Base-by-base conservation (phyloP, 1,140 invertebrate genomes). In the Leguminivora glycinivorella region DNA sequence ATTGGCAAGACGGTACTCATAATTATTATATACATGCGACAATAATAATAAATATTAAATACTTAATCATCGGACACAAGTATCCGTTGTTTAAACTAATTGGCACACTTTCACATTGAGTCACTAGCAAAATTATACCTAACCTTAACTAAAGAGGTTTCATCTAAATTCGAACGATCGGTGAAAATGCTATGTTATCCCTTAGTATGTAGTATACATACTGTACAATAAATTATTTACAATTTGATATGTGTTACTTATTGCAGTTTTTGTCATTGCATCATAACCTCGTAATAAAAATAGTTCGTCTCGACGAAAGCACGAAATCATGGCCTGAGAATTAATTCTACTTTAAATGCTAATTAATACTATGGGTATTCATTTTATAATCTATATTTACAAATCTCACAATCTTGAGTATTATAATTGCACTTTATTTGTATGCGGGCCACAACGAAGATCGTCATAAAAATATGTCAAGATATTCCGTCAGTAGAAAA, bases 401-500 rank as follows among this genome's bases (percentile, higher is more conserved):
- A 91, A 74, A 75, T 78, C 83, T 90, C 88, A 91, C 89, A 90
- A 88, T 88, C 83, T 86, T 84, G 85, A 90, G 87, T 91, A 89
- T 88, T 84, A 85, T 91, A 91, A 91, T 91, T 91, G 89, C 89
- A 91, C 89, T 91, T 91, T 88, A 84, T 89, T 88, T 84, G 76
- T 83, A 85, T 88, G 81, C 79, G 75, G 78, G 75, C 75, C 75
- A 71, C 75, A 29, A 68, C 73, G 71, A 70, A 75, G 71, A 75
- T 77, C 71, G 71, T 77, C 77, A 84, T 82, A 83, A 85, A 83
- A 89, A 84, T 84, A 84, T 83, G n/a, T n/a, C n/a, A n/a, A n/a
- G n/a, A n/a, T n/a, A n/a, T n/a, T n/a, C n/a, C n/a, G n/a, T n/a
- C n/a, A n/a, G n/a, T n/a, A n/a, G n/a, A n/a, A n/a, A n/a, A n/a